Conservation (phyloP, 2,113 vertebrate genomes). For the Gambusia affinis region DNA sequence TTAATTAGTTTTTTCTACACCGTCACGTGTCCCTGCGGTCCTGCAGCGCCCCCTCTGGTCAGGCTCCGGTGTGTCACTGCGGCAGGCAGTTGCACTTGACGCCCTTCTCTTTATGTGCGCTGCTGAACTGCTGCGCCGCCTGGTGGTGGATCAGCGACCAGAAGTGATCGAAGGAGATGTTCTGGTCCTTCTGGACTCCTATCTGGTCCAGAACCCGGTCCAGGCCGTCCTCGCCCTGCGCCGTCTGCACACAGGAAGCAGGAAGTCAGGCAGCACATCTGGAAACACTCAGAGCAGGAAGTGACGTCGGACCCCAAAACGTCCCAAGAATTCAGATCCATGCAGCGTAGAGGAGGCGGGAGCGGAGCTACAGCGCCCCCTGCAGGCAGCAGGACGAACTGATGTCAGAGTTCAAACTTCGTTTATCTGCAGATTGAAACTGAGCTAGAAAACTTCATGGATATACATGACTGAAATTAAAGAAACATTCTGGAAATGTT, state of each 20-base stretch:
- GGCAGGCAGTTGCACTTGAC: conserved; percentile 49
- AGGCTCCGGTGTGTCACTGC: conserved; percentile 38
- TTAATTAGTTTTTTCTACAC: background rate
- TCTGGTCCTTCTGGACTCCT: conserved; percentile 31
- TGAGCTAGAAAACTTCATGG: too few species aligned
- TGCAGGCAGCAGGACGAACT: background rate
- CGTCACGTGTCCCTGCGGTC: background rate
- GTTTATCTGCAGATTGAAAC: too few species aligned
- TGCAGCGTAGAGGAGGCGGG: background rate
- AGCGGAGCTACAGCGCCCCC: background rate
- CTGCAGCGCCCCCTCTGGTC: conserved; percentile 28
- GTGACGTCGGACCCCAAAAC: background rate
- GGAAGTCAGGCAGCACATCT: background rate
- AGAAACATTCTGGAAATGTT: too few species aligned
- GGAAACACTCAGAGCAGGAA: conserved; percentile 9
- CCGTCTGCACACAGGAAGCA: conserved; percentile 29
- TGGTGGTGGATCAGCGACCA: conserved; percentile 59
- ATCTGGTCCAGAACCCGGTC: conserved; percentile 55
- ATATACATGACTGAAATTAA: too few species aligned
- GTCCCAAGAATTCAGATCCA: background rate
- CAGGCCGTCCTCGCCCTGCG: conserved; percentile 42
- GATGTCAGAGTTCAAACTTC: too few species aligned
- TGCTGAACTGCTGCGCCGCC: conserved; percentile 28
- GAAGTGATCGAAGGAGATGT: conserved; percentile 62
- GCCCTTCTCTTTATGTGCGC: conserved; percentile 32